Evolutionary conservation across 2,113 vertebrate genomes (phyloP).

Genomic region (Geococcyx californianus): DNA sequence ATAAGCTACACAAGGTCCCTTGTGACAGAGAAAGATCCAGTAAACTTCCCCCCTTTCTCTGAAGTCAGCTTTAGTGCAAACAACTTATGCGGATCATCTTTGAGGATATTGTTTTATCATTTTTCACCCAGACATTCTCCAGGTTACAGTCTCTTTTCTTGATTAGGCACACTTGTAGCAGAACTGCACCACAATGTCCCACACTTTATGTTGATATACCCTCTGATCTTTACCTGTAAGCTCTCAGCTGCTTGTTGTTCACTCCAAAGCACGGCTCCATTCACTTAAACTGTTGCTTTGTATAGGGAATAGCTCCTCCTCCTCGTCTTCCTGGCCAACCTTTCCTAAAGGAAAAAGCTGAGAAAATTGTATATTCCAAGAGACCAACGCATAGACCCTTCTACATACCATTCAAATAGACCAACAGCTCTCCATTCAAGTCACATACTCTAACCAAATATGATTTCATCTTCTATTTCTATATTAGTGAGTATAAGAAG

Average conservation of each 20-base stretch:
- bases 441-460: not conserved
- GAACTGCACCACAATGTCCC: not conserved
- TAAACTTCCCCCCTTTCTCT: not conserved
- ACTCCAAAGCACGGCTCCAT: not conserved
- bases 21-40: not conserved
- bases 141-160: not conserved
- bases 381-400: not conserved
- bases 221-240: not conserved
- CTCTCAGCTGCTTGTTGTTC: not conserved
- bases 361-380: not conserved
- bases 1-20: not conserved
- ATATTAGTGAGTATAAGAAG: not conserved
- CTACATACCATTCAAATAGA: not conserved
- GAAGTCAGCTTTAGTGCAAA: not conserved
- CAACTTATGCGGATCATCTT: not conserved
- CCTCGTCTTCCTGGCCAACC: not conserved
- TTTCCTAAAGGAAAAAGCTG: not conserved
- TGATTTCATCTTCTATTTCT: not conserved
- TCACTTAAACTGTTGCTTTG: not conserved
- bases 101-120: not conserved
- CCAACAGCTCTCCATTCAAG: not conserved
- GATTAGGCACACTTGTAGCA: not conserved
- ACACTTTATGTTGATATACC: not conserved
- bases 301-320: not conserved
- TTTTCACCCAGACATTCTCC: not conserved